Evolutionary conservation across 1,140 invertebrate species (phyloP).

Genomic region (Brachionus rotundiformis): DNA sequence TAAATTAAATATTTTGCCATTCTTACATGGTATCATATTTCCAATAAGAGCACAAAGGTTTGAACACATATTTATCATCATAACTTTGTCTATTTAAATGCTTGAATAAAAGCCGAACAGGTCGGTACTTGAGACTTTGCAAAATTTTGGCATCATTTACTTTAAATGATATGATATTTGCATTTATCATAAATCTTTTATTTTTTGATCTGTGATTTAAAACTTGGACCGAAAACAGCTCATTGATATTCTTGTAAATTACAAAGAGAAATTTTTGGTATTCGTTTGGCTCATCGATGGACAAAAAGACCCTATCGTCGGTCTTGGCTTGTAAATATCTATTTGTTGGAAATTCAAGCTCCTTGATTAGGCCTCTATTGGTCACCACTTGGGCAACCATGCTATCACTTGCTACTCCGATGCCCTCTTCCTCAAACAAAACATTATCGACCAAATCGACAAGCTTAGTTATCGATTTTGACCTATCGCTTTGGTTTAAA

Average conservation of each 20-base stretch:
- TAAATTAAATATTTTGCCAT: background rate
- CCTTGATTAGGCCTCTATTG: background rate
- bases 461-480: conserved; percentile 27
- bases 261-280: conserved; percentile 48
- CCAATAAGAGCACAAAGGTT: conserved; percentile 18
- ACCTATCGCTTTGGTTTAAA: background rate
- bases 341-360: background rate
- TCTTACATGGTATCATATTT: conserved; percentile 17
- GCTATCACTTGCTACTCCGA: background rate
- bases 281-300: background rate
- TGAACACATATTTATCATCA: background rate
- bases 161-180: conserved; percentile 42
- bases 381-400: background rate
- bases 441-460: conserved; percentile 37
- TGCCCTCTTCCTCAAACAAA: background rate
- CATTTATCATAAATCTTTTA: conserved; percentile 33
- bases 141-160: background rate
- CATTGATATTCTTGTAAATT: conserved; percentile 16
- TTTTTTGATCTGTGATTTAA: background rate
- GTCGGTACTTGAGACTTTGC: background rate
- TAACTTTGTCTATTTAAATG: background rate
- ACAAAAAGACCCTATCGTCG: background rate
- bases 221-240: background rate
- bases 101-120: conserved; percentile 27
- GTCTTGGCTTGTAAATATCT: background rate